Evolutionary conservation across 2,797 vertebrate genomes (phyloP).

Genomic region (Chelon auratus): DNA sequence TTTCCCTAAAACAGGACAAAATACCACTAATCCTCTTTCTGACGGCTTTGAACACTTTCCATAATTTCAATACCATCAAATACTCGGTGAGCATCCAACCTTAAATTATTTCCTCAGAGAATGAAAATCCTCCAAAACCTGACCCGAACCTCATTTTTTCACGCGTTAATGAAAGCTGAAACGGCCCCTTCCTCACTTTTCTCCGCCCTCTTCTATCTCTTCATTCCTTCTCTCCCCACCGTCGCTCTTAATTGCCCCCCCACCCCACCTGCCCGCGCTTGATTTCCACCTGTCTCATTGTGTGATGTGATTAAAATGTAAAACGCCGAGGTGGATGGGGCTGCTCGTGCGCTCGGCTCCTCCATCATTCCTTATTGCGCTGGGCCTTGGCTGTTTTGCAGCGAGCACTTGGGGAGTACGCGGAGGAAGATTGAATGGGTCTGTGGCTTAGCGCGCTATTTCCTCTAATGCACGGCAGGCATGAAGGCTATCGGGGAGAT

Average conservation of each 20-base stretch:
- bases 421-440: constrained; percentile 76
- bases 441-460: constrained; percentile 75
- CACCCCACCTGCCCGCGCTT: constrained; percentile 59
- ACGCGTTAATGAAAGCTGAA: constrained; percentile 39
- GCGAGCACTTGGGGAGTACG: constrained; percentile 63
- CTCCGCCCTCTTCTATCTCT: constrained; percentile 20
- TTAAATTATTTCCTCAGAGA: constrained; percentile 44
- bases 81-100: constrained; percentile 31
- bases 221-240: constrained; percentile 20
- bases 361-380: constrained; percentile 80
- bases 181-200: constrained; percentile 12
- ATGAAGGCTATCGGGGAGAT: constrained; percentile 81
- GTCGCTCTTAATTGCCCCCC: constrained; percentile 70
- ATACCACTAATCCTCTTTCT: constrained; percentile 64
- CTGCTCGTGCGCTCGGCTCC: constrained; percentile 48
- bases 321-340: constrained; percentile 66
- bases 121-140: constrained; percentile 44
- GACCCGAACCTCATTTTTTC: constrained; percentile 22
- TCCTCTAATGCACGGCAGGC: constrained; percentile 77
- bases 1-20: constrained; percentile 34
- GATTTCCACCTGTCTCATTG: constrained; percentile 77
- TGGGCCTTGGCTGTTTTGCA: constrained; percentile 72
- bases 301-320: constrained; percentile 84
- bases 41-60: constrained; percentile 48
- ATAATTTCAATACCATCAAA: constrained; percentile 63